phyloP scores from a whole-genome alignment of 2,113 vertebrate genomes.

The Triplophysa rosa region DNA sequence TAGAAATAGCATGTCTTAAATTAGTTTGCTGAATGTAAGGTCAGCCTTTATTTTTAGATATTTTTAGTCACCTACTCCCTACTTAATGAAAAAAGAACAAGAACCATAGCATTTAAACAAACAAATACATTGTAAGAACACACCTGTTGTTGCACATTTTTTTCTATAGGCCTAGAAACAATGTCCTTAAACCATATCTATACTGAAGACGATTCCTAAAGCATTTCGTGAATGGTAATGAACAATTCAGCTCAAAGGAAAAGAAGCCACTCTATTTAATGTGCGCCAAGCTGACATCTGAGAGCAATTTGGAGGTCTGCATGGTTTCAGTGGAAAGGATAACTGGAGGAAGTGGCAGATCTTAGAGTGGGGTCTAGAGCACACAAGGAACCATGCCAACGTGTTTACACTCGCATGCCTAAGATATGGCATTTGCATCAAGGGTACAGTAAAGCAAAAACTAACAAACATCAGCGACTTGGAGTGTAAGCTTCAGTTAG shows the following conservation, averaged over 20 bases:
- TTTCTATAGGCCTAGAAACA: background rate
- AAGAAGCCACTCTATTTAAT: conserved; percentile 60
- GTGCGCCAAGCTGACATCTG: conserved; percentile 70
- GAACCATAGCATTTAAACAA: background rate
- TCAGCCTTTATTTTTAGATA: background rate
- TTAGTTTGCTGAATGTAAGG: background rate
- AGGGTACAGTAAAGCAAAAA: conserved; percentile 51
- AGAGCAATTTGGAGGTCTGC: conserved; percentile 72
- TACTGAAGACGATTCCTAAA: conserved; percentile 50
- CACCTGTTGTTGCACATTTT: too few relatives aligned
- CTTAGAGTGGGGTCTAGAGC: conserved; percentile 36
- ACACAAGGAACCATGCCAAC: conserved; percentile 44
- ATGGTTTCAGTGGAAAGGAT: conserved; percentile 69
- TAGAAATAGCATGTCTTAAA: background rate
- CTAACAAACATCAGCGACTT: conserved; percentile 43
- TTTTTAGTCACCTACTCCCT: too few relatives aligned
- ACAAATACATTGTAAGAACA: background rate
- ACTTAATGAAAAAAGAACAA: background rate
- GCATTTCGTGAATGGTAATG: conserved; percentile 62
- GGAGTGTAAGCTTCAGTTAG: background rate
- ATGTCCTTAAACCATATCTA: background rate
- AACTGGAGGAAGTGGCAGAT: conserved; percentile 65
- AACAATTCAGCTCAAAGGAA: conserved; percentile 64
- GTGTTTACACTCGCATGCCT: conserved; percentile 56
- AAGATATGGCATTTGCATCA: conserved; percentile 60